Conservation (phyloP, 2,113 vertebrate species). For the Silurus meridionalis region DNA sequence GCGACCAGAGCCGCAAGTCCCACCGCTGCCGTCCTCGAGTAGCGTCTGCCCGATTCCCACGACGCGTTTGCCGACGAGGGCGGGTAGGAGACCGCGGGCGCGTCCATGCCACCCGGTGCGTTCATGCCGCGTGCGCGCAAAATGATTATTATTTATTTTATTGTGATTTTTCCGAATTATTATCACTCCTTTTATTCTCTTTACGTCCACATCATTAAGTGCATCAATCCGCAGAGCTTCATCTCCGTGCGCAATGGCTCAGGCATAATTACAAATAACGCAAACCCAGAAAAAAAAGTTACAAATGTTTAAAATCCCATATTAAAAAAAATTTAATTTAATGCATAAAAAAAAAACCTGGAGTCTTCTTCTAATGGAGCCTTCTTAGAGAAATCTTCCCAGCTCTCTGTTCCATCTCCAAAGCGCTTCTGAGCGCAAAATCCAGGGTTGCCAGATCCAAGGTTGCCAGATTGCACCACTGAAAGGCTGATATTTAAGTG, state of each 20-base stretch:
- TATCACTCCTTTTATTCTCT: background rate
- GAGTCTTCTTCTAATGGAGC: background rate
- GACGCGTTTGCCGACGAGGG: constrained; percentile 28
- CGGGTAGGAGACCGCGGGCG: background rate
- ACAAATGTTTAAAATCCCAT: background rate
- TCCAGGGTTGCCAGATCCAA: constrained; percentile 9
- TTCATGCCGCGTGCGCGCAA: constrained; percentile 1
- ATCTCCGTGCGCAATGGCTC: background rate
- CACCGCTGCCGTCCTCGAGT: constrained; percentile 70
- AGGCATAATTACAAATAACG: background rate
- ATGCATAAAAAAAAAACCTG: background rate
- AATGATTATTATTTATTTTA: too few species aligned
- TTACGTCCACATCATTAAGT: background rate
- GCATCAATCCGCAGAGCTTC: background rate
- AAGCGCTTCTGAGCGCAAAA: constrained; percentile 19
- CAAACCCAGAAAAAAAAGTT: background rate
- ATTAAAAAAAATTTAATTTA: background rate
- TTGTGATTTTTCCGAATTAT: background rate
- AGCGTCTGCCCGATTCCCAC: constrained; percentile 42
- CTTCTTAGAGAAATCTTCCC: background rate
- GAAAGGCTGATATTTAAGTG: background rate
- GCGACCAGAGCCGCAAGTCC: constrained; percentile 73
- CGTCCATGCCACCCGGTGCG: background rate
- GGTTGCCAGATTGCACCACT: constrained; percentile 11
- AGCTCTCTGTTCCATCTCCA: constrained; percentile 14